A percentile compares a stretch with the other conserved stretches of the same genome.
Evolutionary conservation across 2,113 vertebrate genomes (phyloP).

Genomic region (Athene cunicularia): DNA sequence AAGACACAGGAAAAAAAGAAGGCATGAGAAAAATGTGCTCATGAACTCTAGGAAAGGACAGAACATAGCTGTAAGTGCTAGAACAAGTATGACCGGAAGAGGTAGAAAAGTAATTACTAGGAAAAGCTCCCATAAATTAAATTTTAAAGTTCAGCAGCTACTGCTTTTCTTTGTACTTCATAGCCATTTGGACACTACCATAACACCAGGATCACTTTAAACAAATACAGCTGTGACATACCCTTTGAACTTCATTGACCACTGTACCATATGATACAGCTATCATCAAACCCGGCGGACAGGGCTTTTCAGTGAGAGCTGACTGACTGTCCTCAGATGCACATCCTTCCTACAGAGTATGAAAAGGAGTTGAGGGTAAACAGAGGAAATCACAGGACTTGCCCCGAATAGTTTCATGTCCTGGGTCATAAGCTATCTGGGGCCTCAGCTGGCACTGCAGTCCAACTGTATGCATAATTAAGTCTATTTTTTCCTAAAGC

Average conservation of each 20-base stretch:
- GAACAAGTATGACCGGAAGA: background rate
- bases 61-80: background rate
- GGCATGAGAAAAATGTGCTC: background rate
- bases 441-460: background rate
- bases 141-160: background rate
- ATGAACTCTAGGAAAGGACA: background rate
- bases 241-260: background rate
- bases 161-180: background rate
- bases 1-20: background rate
- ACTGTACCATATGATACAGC: background rate
- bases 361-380: background rate
- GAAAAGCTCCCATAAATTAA: background rate
- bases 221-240: background rate
- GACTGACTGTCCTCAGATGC: background rate
- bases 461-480: background rate
- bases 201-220: background rate
- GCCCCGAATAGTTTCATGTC: background rate
- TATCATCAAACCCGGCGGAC: background rate
- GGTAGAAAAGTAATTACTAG: background rate
- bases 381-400: background rate
- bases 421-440: background rate
- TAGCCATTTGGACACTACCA: background rate
- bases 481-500: background rate
- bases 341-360: background rate
- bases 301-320: background rate